Evolutionary conservation across 1,140 invertebrate genomes (phyloP).

Genomic region (Colletes gigas): DNA sequence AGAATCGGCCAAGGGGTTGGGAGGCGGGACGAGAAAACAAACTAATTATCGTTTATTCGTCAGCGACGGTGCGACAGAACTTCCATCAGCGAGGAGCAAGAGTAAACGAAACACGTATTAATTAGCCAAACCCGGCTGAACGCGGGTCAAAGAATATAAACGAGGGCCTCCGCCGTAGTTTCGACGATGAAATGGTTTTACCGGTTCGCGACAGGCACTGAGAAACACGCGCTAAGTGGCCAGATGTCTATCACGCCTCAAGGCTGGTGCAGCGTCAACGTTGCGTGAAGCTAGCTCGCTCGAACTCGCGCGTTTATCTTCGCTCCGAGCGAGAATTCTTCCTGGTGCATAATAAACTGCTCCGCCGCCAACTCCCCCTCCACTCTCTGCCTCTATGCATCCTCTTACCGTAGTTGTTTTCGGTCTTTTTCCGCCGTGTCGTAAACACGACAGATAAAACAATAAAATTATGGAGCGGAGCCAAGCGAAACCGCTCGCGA

Average conservation of each 20-base stretch:
- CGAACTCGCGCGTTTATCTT: constrained; percentile 36
- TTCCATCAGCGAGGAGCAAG: not conserved
- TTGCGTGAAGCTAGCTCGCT: constrained; percentile 17
- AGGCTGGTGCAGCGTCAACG: not conserved
- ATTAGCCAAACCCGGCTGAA: not conserved
- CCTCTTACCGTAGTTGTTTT: not conserved
- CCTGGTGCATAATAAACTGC: constrained; percentile 50
- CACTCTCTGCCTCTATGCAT: too few species aligned
- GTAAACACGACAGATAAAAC: constrained; percentile 69
- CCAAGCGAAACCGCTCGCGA: constrained; percentile 62
- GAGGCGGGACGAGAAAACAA: too few species aligned
- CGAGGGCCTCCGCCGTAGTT: too few species aligned
- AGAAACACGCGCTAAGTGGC: constrained; percentile 29
- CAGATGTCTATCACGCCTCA: constrained; percentile 24
- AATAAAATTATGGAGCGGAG: constrained; percentile 72
- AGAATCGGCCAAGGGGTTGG: not conserved
- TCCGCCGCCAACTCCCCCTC: not conserved
- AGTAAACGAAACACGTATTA: not conserved
- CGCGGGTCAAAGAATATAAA: not conserved
- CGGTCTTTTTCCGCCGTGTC: constrained; percentile 44
- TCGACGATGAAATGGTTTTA: constrained; percentile 19
- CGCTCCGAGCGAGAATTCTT: constrained; percentile 22
- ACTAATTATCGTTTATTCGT: not conserved
- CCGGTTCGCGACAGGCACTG: not conserved
- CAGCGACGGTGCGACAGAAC: not conserved